Evolutionary conservation across 2,888 invertebrate genomes (phyloP).

Genomic region (Trachelus stipa): DNA sequence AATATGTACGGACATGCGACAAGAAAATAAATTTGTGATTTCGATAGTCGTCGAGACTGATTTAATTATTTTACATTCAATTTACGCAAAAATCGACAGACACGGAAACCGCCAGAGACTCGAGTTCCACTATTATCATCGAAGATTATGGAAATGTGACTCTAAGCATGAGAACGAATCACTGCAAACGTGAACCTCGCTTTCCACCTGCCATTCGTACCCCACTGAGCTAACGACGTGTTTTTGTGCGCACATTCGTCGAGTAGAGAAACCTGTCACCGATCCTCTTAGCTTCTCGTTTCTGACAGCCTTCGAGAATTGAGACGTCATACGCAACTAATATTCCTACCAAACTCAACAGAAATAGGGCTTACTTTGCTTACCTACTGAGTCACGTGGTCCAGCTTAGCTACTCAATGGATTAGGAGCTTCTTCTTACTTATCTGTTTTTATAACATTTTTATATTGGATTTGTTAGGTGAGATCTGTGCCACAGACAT

Average conservation of each 20-base stretch:
- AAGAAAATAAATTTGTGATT: background rate
- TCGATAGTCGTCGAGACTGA: background rate
- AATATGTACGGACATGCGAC: background rate
- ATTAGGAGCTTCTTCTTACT: background rate
- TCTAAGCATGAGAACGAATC: constrained; percentile 7
- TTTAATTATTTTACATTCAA: background rate
- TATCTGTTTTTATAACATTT: background rate
- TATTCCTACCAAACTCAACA: background rate
- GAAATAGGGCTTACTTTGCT: background rate
- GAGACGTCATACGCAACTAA: constrained; percentile 1
- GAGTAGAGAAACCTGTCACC: constrained; percentile 23
- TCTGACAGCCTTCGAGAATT: background rate
- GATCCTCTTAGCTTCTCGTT: background rate
- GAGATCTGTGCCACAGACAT: background rate
- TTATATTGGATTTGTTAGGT: background rate
- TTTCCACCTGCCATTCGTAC: constrained; percentile 3
- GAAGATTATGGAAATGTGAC: constrained; percentile 1
- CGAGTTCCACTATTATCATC: background rate
- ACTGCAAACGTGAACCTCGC: background rate
- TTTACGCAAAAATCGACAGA: background rate
- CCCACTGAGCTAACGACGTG: constrained; percentile 25
- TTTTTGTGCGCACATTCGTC: constrained; percentile 19
- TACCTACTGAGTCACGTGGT: background rate
- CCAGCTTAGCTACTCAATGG: background rate
- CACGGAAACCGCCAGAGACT: background rate